Evolutionary conservation across 2,113 vertebrate genomes (phyloP).

Genomic region (Marmota monax): DNA sequence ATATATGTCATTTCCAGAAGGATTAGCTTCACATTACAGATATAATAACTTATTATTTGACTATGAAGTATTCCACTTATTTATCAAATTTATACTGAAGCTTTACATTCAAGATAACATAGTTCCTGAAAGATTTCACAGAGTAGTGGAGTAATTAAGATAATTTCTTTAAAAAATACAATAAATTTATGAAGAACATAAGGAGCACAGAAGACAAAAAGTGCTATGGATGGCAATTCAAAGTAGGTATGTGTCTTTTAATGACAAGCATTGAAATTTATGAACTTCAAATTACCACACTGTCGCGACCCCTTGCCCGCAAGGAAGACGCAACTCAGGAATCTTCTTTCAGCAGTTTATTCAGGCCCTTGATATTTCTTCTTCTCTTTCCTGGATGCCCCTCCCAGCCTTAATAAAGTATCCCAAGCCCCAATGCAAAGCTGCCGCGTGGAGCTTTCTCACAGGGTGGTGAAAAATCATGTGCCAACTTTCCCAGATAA

Average conservation of each 20-base stretch:
- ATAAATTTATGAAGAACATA: background rate
- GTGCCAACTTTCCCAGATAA: too few species aligned
- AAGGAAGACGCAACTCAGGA: too few species aligned
- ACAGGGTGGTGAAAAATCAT: too few species aligned
- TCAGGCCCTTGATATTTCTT: too few species aligned
- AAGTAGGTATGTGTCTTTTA: background rate
- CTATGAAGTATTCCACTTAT: background rate
- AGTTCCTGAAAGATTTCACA: background rate
- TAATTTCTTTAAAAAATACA: background rate
- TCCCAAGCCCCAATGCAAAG: too few species aligned
- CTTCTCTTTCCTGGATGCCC: too few species aligned
- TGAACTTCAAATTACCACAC: background rate
- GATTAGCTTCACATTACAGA: slow-evolving; percentile 9
- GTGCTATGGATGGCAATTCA: background rate
- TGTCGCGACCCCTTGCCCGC: too few species aligned
- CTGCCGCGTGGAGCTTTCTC: too few species aligned
- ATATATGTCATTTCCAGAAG: background rate
- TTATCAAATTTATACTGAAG: slow-evolving; percentile 17
- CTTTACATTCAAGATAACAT: background rate
- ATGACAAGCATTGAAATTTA: background rate
- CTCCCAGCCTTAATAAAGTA: too few species aligned
- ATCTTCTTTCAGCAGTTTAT: too few species aligned
- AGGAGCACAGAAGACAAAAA: background rate
- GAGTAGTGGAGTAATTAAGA: background rate
- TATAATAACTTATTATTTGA: background rate